phyloP scores from a whole-genome alignment of 2,888 invertebrate species.

The Hirtodrosophila confusa region DNA sequence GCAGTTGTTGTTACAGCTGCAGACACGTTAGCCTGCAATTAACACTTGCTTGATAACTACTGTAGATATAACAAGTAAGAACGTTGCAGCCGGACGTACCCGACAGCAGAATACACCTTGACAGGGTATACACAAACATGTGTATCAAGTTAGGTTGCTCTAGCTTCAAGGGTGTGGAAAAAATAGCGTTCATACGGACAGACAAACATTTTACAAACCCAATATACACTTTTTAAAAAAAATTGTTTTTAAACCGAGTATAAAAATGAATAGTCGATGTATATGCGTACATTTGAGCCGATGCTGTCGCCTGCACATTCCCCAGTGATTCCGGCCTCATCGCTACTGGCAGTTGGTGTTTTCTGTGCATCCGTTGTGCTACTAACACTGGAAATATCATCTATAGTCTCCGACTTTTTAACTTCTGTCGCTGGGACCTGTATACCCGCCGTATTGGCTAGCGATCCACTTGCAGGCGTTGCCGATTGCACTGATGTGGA shows the following conservation, averaged over 20 bases:
- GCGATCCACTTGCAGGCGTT: neutral
- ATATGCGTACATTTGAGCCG: constrained; percentile 37
- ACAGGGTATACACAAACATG: no score
- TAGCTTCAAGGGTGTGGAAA: no score
- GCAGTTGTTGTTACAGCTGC: constrained; percentile 23
- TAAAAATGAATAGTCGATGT: no score
- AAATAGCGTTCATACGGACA: no score
- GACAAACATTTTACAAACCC: no score
- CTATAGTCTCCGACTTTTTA: constrained; percentile 14
- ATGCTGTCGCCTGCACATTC: constrained; percentile 5
- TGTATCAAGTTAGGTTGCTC: no score
- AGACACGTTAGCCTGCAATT: constrained; percentile 16
- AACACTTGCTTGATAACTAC: no score
- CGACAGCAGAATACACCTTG: no score
- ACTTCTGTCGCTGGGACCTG: constrained; percentile 1
- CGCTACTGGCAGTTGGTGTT: neutral
- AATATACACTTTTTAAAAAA: no score
- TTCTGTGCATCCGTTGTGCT: constrained; percentile 56
- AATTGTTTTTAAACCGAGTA: no score
- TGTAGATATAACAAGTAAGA: no score
- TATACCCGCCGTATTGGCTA: neutral
- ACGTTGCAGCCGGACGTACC: no score
- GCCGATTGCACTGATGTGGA: constrained; percentile 13
- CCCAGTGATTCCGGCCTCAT: neutral
- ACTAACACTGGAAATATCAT: constrained; percentile 64